A percentile compares a stretch with the other conserved stretches of the same genome.
Conservation (phyloP, 1,140 invertebrate genomes). For the Saccostrea echinata region DNA sequence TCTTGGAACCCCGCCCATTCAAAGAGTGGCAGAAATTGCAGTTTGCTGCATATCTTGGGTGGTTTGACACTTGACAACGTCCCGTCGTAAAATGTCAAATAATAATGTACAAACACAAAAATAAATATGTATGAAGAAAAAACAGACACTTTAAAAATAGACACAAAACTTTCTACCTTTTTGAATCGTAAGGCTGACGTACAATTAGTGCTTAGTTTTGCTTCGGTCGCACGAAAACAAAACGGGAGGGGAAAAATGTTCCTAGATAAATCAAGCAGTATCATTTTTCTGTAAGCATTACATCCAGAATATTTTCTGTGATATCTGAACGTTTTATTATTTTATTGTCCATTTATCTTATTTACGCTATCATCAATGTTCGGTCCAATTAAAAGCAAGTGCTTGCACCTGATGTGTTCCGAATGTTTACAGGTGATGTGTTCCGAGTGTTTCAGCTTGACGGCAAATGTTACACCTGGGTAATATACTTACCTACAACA, state of each 20-base stretch:
- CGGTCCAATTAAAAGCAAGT: slow-evolving; percentile 26
- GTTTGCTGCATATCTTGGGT: background rate
- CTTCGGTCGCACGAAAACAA: background rate
- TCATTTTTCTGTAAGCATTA: background rate
- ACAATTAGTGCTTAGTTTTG: background rate
- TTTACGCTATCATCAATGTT: slow-evolving; percentile 29
- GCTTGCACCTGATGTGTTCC: slow-evolving; percentile 35
- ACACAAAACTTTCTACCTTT: slow-evolving; percentile 1
- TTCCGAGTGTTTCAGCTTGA: slow-evolving; percentile 17
- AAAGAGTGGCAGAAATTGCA: background rate
- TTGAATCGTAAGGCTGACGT: background rate
- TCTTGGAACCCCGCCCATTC: background rate
- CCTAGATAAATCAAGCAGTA: background rate
- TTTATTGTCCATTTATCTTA: slow-evolving; percentile 34
- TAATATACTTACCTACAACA: slow-evolving; percentile 14
- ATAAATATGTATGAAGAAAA: slow-evolving; percentile 36
- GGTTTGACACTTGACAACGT: slow-evolving; percentile 18
- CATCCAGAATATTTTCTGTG: background rate
- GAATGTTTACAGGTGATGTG: slow-evolving; percentile 28
- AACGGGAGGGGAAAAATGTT: background rate
- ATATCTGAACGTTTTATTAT: background rate
- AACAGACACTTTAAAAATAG: slow-evolving; percentile 32
- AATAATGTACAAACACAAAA: slow-evolving; percentile 28
- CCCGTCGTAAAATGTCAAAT: slow-evolving; percentile 15
- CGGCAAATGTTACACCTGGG: slow-evolving; percentile 35